phyloP scores from a whole-genome alignment of 2,113 vertebrate genomes.

The Micromys minutus region DNA sequence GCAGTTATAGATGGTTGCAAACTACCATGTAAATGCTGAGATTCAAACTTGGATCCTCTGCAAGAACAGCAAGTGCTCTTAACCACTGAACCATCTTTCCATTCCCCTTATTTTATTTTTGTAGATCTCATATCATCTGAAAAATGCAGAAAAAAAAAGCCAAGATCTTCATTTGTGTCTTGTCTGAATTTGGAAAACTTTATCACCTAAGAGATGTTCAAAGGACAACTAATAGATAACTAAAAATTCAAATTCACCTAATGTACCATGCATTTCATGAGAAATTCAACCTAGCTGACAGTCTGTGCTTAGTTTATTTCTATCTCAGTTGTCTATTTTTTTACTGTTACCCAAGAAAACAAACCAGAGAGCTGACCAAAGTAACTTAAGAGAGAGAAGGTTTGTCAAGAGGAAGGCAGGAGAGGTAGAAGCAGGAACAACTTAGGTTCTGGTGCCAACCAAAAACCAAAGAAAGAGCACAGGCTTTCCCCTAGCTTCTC shows the following conservation, averaged over 20 bases:
- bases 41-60: background rate
- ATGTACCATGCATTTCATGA: background rate
- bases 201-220: background rate
- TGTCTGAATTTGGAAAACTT: background rate
- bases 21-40: background rate
- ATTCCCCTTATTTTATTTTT: background rate
- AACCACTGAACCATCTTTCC: background rate
- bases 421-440: background rate
- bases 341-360: background rate
- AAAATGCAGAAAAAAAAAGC: background rate
- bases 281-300: background rate
- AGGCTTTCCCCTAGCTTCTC: background rate
- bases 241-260: background rate
- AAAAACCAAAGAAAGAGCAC: background rate
- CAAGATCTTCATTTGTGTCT: background rate
- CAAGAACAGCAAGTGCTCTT: background rate
- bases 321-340: background rate
- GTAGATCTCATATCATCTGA: background rate
- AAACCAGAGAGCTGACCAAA: background rate
- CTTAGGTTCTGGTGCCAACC: background rate
- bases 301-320: background rate
- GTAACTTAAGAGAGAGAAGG: background rate
- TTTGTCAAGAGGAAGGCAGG: background rate
- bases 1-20: background rate
- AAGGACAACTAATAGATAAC: background rate